Evolutionary conservation across 2,113 vertebrate species (phyloP).

Genomic region (Ailuropoda melanoleuca): DNA sequence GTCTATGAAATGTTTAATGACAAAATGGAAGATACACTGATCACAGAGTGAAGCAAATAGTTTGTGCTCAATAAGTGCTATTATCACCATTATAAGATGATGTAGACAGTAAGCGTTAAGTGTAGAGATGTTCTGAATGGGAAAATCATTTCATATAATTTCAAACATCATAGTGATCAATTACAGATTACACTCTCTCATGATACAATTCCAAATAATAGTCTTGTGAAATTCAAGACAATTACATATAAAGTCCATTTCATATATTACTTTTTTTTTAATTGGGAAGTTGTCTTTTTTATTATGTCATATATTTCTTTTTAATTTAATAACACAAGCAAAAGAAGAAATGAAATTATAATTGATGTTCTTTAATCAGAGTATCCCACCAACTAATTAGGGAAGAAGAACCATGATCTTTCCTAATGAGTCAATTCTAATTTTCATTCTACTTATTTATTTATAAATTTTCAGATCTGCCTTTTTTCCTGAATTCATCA

Average conservation of each 20-base stretch:
- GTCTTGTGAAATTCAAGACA: neutral
- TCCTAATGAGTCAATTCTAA: neutral
- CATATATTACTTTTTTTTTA: neutral
- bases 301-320: neutral
- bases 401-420: neutral
- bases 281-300: too few relatives aligned
- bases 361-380: neutral
- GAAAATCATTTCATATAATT: neutral
- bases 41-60: neutral
- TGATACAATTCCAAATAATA: neutral
- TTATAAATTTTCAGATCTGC: neutral
- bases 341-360: neutral
- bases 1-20: neutral
- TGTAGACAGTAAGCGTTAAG: neutral
- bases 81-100: neutral
- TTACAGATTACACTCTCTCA: neutral
- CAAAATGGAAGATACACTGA: neutral
- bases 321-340: neutral
- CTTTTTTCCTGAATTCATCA: neutral
- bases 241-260: neutral
- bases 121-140: neutral
- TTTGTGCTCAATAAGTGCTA: neutral
- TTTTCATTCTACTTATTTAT: conserved; percentile 28
- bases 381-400: neutral
- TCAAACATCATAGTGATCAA: neutral